Evolutionary conservation across 2,797 vertebrate species (phyloP).

Genomic region (Rhyacichthys aspro): DNA sequence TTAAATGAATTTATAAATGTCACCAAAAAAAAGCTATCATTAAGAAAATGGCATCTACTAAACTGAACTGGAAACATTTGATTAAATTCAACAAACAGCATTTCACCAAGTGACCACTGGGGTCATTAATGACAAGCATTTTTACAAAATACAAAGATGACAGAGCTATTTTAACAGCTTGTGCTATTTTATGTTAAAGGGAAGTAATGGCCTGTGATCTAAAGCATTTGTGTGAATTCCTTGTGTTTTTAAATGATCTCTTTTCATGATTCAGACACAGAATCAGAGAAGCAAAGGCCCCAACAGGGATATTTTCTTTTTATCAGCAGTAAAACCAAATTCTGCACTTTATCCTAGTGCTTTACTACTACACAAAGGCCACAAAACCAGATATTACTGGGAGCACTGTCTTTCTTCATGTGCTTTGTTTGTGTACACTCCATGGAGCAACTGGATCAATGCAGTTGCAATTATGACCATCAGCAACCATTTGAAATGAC

Average conservation of each 20-base stretch:
- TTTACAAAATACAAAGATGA: no score
- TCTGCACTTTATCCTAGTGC: slow-evolving; percentile 46
- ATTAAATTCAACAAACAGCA: no score
- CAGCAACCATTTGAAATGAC: slow-evolving; percentile 76
- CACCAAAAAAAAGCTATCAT: no score
- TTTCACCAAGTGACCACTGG: no score
- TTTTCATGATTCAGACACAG: slow-evolving; percentile 16
- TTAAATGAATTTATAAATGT: no score
- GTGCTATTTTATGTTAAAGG: no score
- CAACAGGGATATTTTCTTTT: slow-evolving; percentile 28
- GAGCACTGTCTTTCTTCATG: slow-evolving; percentile 38
- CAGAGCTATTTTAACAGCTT: no score
- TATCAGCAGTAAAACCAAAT: slow-evolving; percentile 46
- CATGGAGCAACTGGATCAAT: slow-evolving; percentile 70
- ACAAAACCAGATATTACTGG: slow-evolving; percentile 55
- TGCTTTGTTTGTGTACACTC: slow-evolving; percentile 68
- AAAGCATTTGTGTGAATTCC: no score
- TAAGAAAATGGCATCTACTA: no score
- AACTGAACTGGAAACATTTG: no score
- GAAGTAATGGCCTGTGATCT: no score
- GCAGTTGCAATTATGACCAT: slow-evolving; percentile 77
- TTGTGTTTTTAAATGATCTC: slow-evolving; percentile 11
- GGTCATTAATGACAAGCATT: no score
- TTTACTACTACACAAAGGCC: slow-evolving; percentile 39
- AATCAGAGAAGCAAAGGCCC: slow-evolving; percentile 26